Evolutionary conservation across 1,140 invertebrate genomes (phyloP), one percentile per base, ranked within the genome.

Genomic region (Brachionus asplanchnoidis): DNA sequence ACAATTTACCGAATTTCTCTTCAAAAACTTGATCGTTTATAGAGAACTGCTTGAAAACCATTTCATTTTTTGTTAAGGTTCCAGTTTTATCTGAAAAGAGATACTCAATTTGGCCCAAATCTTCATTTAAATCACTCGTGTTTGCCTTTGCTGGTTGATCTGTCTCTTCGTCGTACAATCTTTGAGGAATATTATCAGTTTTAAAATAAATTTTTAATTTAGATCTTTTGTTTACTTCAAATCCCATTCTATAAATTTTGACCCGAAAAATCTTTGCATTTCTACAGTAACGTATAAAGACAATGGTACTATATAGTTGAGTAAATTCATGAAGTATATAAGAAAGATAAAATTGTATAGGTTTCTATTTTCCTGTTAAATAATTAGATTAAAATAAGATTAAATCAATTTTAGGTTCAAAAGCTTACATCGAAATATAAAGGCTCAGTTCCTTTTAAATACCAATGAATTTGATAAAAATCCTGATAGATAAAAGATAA

Each of bases 381-480:
- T 20, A 0, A 40, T 14, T 17, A 46, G 28, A 75, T 36, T 36
- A 36, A 36, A 36, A 36, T 36, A 28, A 28, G 32, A 0, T 36
- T 36, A 7, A 36, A 6, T 36, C 3, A 6, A 6, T 36, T 36
- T 36, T 36, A 36, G 32, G 6, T 6, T 6, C 32, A 36, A 44
- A 32, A 44, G 11, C 17, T 40, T 23, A 46, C 75, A 8, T 80
- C 42, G 40, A 50, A 80, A 26, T 17, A 80, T 36, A 1, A 3
- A 53, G 77, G 77, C 56, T 97, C 93, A 88, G 99, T 98, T 66
- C 99, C 95, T 92, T 94, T 93, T 68, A 94, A 93, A 90, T 93
- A 93, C 87, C 99, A 97, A 92, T 99, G 99, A 56, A 99, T 92
- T 85, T 97, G 99, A 89, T 99, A 99, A 91, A 97, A 97, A 91